phyloP scores from a whole-genome alignment of 2,797 vertebrate species.

The Hemibagrus guttatus region DNA sequence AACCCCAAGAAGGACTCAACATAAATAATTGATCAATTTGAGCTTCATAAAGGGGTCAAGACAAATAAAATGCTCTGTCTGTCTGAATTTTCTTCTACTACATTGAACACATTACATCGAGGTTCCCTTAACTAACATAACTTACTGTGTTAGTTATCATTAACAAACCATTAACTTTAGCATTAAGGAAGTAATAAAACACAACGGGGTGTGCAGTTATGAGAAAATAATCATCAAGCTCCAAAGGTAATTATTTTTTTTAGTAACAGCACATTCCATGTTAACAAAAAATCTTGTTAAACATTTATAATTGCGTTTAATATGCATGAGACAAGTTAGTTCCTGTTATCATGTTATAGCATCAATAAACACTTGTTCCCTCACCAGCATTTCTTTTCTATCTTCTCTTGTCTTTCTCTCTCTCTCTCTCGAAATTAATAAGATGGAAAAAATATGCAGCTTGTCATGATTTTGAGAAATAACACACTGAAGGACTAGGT shows the following conservation, averaged over 20 bases:
- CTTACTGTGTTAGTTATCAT: neutral
- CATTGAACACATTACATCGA: neutral
- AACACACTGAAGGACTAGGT: neutral
- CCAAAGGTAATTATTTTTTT: neutral
- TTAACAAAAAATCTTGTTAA: neutral
- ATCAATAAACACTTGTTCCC: neutral
- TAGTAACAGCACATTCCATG: neutral
- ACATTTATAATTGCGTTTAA: neutral
- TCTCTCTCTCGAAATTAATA: neutral
- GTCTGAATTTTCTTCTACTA: neutral
- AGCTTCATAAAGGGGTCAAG: neutral
- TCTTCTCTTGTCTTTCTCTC: neutral
- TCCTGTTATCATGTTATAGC: neutral
- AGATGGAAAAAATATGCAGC: neutral
- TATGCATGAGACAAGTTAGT: neutral
- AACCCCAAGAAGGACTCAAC: neutral
- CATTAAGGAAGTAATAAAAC: neutral
- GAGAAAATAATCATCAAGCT: neutral
- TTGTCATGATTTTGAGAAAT: neutral
- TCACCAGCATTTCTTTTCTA: neutral
- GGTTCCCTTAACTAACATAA: neutral
- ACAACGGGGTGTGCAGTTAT: neutral
- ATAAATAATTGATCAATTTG: conserved; percentile 17
- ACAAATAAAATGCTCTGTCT: neutral
- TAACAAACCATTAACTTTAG: neutral